Conservation (phyloP, 2,113 vertebrate species). For the Sprattus sprattus region DNA sequence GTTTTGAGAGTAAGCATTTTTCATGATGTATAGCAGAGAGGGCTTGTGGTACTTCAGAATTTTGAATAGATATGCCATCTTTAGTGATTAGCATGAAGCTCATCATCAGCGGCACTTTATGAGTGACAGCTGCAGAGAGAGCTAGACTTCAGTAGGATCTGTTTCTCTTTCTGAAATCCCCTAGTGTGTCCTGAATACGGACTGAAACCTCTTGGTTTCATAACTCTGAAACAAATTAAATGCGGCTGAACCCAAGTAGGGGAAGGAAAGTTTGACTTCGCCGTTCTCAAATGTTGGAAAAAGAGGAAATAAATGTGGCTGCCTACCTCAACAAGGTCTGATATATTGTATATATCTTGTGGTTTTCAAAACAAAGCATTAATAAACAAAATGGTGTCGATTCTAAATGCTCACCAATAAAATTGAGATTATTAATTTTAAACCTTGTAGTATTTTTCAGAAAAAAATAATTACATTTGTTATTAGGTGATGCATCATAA, state of each 20-base stretch:
- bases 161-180: slow-evolving; percentile 30
- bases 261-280: slow-evolving; percentile 21
- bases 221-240: slow-evolving; percentile 6
- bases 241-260: not conserved
- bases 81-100: not conserved
- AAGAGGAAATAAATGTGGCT: not conserved
- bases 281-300: not conserved
- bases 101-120: not conserved
- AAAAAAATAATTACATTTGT: not conserved
- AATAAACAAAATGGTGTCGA: not conserved
- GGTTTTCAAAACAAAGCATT: not conserved
- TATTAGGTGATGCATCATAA: not conserved
- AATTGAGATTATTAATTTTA: too few relatives aligned
- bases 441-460: too few relatives aligned
- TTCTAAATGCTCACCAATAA: too few relatives aligned
- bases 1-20: not conserved
- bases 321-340: not conserved
- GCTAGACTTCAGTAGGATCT: not conserved
- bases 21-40: not conserved
- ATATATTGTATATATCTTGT: not conserved
- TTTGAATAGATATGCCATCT: not conserved
- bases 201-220: slow-evolving; percentile 16
- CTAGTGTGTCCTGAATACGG: not conserved
- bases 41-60: not conserved
- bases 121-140: not conserved